Conservation (phyloP, 2,888 invertebrate genomes). For the Apodemia mormo region DNA sequence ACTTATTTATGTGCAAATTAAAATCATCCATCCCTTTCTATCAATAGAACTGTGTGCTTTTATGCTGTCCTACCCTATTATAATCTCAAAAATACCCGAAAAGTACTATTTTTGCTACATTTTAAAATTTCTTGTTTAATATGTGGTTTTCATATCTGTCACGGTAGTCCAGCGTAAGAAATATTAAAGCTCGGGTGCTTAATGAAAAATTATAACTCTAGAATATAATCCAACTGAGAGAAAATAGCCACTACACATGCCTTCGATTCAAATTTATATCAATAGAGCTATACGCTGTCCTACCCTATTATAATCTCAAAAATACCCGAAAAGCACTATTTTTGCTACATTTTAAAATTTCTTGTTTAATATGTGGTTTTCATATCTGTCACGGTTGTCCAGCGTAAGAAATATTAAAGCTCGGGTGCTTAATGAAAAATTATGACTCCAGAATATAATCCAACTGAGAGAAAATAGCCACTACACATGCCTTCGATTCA, state of each 20-base stretch:
- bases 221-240: slow-evolving; percentile 21
- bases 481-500: slow-evolving; percentile 3
- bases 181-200: slow-evolving; percentile 25
- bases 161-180: slow-evolving; percentile 21
- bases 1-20: no score
- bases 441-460: slow-evolving; percentile 31
- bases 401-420: slow-evolving; percentile 23
- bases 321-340: neutral
- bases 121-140: slow-evolving; percentile 20
- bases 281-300: no score
- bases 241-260: slow-evolving; percentile 15
- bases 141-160: slow-evolving; percentile 22
- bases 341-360: slow-evolving; percentile 19
- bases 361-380: slow-evolving; percentile 20
- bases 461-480: slow-evolving; percentile 14
- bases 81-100: no score
- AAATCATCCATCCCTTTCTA: no score
- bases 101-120: neutral
- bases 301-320: no score
- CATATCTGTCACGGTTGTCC: slow-evolving; percentile 21
- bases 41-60: no score
- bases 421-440: slow-evolving; percentile 37
- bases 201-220: slow-evolving; percentile 39
- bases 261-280: no score
- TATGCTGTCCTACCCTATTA: no score